A percentile compares a stretch with the other conserved stretches of the same genome.
Evolutionary conservation across 2,888 invertebrate species (phyloP).

Genomic region (Schizaphis graminum): DNA sequence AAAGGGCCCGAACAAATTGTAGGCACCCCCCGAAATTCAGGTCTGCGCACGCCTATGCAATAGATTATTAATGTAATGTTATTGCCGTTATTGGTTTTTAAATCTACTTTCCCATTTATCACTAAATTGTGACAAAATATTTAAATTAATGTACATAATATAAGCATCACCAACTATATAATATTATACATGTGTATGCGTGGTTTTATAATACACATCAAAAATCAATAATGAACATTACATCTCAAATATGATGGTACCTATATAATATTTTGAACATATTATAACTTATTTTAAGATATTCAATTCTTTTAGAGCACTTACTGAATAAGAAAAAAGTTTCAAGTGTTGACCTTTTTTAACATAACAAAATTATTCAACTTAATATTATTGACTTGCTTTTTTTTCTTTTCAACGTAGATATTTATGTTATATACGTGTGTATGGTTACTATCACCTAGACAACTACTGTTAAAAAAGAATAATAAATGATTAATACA

Average conservation of each 20-base stretch:
- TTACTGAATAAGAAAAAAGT: neutral
- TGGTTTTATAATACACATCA: no score
- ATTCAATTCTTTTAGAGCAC: neutral
- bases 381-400: slow-evolving; percentile 50
- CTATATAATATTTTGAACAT: neutral
- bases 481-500: slow-evolving; percentile 41
- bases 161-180: neutral
- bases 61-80: no score
- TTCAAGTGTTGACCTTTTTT: slow-evolving; percentile 35
- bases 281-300: neutral
- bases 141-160: neutral
- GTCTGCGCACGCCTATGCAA: no score
- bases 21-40: no score
- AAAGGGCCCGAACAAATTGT: no score
- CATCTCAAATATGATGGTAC: neutral
- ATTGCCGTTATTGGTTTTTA: neutral
- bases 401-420: neutral
- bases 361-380: neutral
- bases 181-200: neutral
- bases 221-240: neutral
- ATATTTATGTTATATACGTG: slow-evolving; percentile 36
- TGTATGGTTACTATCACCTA: slow-evolving; percentile 62
- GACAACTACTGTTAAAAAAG: slow-evolving; percentile 59
- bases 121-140: neutral
- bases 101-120: neutral